phyloP scores from a whole-genome alignment of 1,140 invertebrate species.

The Bombus confusus region DNA sequence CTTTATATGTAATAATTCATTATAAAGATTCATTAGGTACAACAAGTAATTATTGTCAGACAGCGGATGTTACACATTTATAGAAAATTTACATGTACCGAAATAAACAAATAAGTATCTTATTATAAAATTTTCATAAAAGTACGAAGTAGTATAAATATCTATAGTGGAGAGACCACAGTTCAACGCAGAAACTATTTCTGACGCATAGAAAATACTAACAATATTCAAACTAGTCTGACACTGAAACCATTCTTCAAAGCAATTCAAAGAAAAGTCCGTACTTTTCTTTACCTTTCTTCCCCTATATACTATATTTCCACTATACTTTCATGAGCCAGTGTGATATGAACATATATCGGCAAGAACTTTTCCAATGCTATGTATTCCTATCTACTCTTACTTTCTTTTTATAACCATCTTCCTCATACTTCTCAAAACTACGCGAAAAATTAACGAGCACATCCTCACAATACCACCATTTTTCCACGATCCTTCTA shows the following conservation, averaged over 20 bases:
- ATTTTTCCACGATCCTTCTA: neutral
- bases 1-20: neutral
- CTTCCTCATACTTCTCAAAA: neutral
- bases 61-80: no score
- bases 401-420: no score
- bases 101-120: no score
- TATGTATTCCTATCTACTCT: neutral
- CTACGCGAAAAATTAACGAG: neutral
- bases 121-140: neutral
- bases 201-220: neutral
- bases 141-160: neutral
- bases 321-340: neutral
- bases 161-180: neutral
- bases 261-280: neutral
- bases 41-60: no score
- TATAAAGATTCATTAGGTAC: no score
- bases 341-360: neutral
- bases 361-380: neutral
- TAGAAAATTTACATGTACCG: no score
- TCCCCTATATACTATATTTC: neutral
- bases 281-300: neutral
- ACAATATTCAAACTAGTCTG: neutral
- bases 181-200: neutral
- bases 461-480: neutral
- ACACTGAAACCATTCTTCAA: neutral